These are phyloP conservation scores for Alca torda DNA, from an alignment of 2,797 vertebrate genomes.

Conservation along the genomic window DNA sequence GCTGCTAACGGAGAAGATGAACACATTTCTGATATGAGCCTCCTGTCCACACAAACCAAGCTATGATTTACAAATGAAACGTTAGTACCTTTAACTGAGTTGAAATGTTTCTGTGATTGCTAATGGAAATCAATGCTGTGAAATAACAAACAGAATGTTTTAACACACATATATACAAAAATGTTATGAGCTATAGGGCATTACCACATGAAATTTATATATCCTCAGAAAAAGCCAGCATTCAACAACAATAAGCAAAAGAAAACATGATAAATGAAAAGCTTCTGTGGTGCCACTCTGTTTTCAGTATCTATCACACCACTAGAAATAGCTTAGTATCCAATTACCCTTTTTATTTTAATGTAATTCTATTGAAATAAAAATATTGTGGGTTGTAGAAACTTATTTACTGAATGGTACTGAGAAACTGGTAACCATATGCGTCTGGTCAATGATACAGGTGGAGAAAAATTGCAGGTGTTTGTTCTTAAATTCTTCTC, in stretches of 20 bases:
- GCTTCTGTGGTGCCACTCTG: not conserved
- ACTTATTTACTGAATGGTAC: not conserved
- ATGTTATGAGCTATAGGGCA: not conserved
- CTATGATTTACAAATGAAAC: conserved; percentile 37
- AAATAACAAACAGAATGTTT: conserved; percentile 35
- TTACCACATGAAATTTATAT: not conserved
- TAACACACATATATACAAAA: not conserved
- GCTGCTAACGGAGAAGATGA: not conserved
- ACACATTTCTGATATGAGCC: not conserved
- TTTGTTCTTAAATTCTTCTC: not conserved
- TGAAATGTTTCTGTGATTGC: conserved; percentile 30
- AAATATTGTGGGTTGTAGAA: not conserved
- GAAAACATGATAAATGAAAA: conserved; percentile 8
- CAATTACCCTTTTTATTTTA: not conserved
- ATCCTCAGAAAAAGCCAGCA: not conserved
- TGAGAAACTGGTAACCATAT: not conserved
- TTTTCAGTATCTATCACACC: not conserved
- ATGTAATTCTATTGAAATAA: not conserved
- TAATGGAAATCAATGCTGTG: conserved; percentile 34
- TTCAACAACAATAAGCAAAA: conserved; percentile 20
- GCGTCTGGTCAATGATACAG: rapidly evolving
- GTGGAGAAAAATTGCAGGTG: not conserved
- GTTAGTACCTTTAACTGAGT: conserved; percentile 31
- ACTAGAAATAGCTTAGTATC: not conserved
- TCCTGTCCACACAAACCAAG: conserved; percentile 33